A percentile compares a stretch with the other conserved stretches of the same genome.
Evolutionary conservation across 2,113 vertebrate species (phyloP).

Genomic region (Cyprinodon tularosa): DNA sequence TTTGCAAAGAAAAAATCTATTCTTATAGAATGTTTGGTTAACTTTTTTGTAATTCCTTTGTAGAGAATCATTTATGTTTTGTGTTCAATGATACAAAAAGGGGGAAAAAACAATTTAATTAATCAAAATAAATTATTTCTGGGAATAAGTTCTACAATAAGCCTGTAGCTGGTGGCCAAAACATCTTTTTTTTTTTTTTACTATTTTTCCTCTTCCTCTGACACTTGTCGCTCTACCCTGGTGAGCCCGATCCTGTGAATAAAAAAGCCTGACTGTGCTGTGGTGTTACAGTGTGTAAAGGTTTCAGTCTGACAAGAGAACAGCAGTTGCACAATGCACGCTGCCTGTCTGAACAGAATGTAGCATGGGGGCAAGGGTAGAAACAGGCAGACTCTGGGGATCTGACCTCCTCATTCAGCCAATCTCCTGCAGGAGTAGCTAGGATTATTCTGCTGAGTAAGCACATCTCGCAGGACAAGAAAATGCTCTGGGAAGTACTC

Average conservation of each 20-base stretch:
- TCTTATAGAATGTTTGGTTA: conserved; percentile 39
- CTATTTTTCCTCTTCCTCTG: background rate
- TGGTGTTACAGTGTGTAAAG: conserved; percentile 55
- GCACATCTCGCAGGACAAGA: conserved; percentile 59
- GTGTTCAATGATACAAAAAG: conserved; percentile 10
- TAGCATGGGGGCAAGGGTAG: conserved; percentile 31
- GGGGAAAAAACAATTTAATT: too few species aligned
- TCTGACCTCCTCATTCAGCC: conserved; percentile 70
- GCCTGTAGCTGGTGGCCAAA: conserved; percentile 47
- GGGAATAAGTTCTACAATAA: conserved; percentile 44
- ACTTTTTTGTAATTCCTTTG: conserved; percentile 29
- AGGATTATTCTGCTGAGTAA: conserved; percentile 65
- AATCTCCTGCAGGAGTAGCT: conserved; percentile 63
- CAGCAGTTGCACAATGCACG: conserved; percentile 59
- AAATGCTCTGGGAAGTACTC: conserved; percentile 12
- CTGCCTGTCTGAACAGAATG: conserved; percentile 53
- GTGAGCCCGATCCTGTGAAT: conserved; percentile 26
- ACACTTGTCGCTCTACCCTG: conserved; percentile 56
- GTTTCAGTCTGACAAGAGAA: conserved; percentile 70
- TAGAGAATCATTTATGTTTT: conserved; percentile 44
- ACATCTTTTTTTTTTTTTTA: background rate
- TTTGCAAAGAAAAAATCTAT: conserved; percentile 24
- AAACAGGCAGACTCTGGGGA: conserved; percentile 64
- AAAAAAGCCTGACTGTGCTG: conserved; percentile 53
- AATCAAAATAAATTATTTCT: conserved; percentile 3